A percentile compares a stretch with the other conserved stretches of the same genome.
Evolutionary conservation across 2,113 vertebrate species (phyloP).

Genomic region (Rallus limicola): DNA sequence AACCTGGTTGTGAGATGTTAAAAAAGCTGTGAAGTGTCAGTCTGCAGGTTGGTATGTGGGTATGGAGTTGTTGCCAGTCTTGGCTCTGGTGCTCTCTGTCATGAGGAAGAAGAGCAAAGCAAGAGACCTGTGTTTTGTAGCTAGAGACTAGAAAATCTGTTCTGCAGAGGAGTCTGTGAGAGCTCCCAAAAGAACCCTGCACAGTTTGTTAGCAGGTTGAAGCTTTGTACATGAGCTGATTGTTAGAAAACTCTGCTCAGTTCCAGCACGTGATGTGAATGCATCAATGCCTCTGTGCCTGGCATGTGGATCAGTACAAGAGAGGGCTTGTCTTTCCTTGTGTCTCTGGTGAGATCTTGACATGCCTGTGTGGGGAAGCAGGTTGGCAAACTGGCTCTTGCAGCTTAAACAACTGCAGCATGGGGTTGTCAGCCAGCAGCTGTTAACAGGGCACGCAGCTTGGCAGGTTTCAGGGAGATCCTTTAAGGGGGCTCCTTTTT

Average conservation of each 20-base stretch:
- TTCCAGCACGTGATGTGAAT: not conserved
- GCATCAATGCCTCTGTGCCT: not conserved
- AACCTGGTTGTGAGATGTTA: not conserved
- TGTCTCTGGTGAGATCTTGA: not conserved
- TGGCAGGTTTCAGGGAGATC: not conserved
- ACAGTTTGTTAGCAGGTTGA: not conserved
- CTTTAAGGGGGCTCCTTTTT: not conserved
- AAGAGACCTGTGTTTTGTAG: not conserved
- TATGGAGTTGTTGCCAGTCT: not conserved
- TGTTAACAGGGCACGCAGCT: not conserved
- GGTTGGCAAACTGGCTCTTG: not conserved
- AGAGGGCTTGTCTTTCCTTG: not conserved
- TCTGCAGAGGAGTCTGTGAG: not conserved
- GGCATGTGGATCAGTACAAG: not conserved
- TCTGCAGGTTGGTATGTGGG: not conserved
- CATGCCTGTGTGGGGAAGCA: fast-evolving
- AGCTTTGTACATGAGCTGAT: fast-evolving
- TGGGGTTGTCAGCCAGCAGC: not conserved
- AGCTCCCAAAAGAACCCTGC: not conserved
- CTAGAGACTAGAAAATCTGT: not conserved
- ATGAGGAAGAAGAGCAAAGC: not conserved
- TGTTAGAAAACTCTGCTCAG: not conserved
- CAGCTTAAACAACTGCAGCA: not conserved
- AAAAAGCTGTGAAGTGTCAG: not conserved
- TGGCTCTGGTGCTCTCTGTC: not conserved